Evolutionary conservation across 2,113 vertebrate genomes (phyloP).

Genomic region (Rallus limicola): DNA sequence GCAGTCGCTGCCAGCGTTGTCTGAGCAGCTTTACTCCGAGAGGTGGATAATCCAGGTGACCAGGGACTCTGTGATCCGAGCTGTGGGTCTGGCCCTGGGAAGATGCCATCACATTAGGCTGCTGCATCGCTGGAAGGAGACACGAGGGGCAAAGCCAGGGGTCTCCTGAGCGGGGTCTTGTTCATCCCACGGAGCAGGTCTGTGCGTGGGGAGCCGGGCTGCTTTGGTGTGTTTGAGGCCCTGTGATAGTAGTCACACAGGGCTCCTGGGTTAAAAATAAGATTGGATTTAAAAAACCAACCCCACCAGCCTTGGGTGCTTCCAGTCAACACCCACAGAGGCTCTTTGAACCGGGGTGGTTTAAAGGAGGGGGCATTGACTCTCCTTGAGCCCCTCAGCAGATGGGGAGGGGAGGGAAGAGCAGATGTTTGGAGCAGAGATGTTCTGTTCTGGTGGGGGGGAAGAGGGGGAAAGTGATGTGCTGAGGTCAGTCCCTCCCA

Average conservation of each 20-base stretch:
- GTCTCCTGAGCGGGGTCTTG: background rate
- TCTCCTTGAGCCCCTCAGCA: background rate
- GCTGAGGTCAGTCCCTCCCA: no score
- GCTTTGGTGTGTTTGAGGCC: background rate
- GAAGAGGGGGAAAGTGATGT: background rate
- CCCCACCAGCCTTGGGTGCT: background rate
- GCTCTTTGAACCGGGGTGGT: background rate
- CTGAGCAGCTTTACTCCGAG: slow-evolving; percentile 24
- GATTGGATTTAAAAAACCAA: background rate
- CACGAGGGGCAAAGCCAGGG: background rate
- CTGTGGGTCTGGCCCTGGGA: background rate
- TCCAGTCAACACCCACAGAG: background rate
- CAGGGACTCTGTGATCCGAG: background rate
- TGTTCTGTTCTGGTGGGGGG: background rate
- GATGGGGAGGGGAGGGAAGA: rapidly evolving
- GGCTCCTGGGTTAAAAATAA: background rate
- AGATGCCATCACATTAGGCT: background rate
- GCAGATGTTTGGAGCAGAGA: background rate
- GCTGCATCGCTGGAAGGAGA: background rate
- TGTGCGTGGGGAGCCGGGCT: background rate
- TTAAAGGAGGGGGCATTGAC: background rate
- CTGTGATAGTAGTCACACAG: rapidly evolving
- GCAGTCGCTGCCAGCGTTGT: background rate
- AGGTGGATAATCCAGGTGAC: slow-evolving; percentile 43
- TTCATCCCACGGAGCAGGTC: background rate